Evolutionary conservation across 2,797 vertebrate species (phyloP).

Genomic region (Lateolabrax maculatus): DNA sequence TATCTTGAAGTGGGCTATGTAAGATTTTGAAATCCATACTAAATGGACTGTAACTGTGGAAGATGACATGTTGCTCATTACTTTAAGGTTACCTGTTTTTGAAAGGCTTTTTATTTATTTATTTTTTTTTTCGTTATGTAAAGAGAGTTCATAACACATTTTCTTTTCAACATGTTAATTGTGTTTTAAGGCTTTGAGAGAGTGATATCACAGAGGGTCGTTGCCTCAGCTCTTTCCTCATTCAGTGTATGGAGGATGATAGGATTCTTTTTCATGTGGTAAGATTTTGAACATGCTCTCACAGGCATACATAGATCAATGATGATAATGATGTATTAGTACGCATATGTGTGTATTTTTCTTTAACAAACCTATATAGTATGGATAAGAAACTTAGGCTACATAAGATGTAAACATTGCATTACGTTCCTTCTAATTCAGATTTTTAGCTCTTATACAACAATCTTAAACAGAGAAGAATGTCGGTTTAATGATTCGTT

Average conservation of each 20-base stretch:
- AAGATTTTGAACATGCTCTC: constrained; percentile 55
- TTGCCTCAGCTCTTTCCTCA: neutral
- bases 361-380: neutral
- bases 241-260: constrained; percentile 6
- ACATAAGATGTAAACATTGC: neutral
- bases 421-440: neutral
- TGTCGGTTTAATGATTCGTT: constrained; percentile 21
- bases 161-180: neutral
- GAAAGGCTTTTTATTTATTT: neutral
- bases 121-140: neutral
- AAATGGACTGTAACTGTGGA: neutral
- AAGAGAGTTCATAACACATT: neutral
- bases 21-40: neutral
- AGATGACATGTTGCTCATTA: neutral
- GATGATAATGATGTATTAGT: no score
- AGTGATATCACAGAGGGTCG: neutral
- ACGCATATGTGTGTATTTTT: neutral
- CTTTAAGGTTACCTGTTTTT: neutral
- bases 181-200: constrained; percentile 16
- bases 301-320: constrained; percentile 48
- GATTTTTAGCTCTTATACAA: neutral
- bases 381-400: neutral
- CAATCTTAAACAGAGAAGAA: neutral
- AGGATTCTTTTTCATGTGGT: constrained; percentile 32
- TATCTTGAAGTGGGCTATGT: neutral